These are phyloP conservation scores for Anniella stebbinsi DNA, from an alignment of 2,797 vertebrate genomes.

Conservation along the genomic window DNA sequence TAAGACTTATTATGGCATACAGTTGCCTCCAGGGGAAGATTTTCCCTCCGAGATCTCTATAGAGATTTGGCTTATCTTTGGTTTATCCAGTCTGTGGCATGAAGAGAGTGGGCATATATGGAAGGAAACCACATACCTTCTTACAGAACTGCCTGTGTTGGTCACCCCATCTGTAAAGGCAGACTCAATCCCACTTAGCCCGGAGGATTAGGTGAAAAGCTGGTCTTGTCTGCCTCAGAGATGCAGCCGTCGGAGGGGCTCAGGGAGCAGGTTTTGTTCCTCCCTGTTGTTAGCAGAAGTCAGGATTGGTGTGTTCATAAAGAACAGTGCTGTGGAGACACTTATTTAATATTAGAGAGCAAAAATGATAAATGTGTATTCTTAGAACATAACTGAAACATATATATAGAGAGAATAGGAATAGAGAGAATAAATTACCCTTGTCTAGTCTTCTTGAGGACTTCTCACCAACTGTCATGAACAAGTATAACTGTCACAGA, in stretches of 20 bases:
- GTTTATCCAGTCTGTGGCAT: neutral
- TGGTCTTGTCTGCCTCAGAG: neutral
- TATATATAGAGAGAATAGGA: no score
- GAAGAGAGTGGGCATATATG: neutral
- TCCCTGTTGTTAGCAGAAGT: no score
- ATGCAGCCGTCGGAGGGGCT: neutral
- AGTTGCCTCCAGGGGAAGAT: neutral
- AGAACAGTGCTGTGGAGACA: no score
- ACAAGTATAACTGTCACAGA: no score
- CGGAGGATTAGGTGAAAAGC: constrained; percentile 2
- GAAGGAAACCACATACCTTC: neutral
- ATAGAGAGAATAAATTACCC: no score
- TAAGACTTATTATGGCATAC: neutral
- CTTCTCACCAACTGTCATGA: no score
- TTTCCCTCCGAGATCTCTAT: neutral
- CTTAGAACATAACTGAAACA: no score
- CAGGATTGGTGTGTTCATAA: no score
- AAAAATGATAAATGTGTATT: no score
- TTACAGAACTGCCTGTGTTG: neutral
- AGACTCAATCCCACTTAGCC: constrained; percentile 1
- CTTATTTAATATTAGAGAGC: no score
- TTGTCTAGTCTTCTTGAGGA: no score
- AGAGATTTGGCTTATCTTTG: neutral
- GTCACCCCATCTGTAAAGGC: neutral
- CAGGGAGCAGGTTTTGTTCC: neutral